Conservation (phyloP, 2,113 vertebrate genomes). For the Neolamprologus modestus region DNA sequence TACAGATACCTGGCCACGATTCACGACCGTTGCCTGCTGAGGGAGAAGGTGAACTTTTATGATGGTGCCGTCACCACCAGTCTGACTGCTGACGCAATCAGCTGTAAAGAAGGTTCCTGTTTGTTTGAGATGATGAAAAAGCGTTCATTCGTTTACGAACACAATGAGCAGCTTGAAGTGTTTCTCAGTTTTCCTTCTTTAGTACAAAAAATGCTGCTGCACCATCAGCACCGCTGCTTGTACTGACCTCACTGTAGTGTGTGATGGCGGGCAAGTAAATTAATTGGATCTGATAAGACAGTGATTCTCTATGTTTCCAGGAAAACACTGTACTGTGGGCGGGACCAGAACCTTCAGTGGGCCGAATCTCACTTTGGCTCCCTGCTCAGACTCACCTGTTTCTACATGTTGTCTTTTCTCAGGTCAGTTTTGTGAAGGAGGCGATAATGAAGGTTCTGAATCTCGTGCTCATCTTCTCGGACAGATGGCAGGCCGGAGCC, state of each 20-base stretch:
- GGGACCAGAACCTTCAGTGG: fast-evolving
- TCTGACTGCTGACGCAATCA: background rate
- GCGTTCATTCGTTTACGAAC: fast-evolving
- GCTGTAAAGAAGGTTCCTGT: background rate
- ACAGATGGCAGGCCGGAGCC: slow-evolving; percentile 93
- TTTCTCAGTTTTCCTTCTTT: background rate
- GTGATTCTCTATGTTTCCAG: background rate
- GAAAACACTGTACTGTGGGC: background rate
- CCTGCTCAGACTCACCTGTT: background rate
- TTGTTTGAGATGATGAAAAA: background rate
- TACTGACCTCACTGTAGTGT: background rate
- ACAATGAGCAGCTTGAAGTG: fast-evolving
- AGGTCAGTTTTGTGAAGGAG: slow-evolving; percentile 98
- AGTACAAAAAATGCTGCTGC: background rate
- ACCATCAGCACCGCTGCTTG: fast-evolving
- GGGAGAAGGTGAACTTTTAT: slow-evolving; percentile 83
- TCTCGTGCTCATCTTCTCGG: slow-evolving; percentile 93
- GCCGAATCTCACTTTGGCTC: fast-evolving
- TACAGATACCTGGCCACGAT: slow-evolving; percentile 95
- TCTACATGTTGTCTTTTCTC: slow-evolving; percentile 5
- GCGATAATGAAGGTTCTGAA: slow-evolving; percentile 98
- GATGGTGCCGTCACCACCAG: background rate
- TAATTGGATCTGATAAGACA: background rate
- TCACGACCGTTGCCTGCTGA: slow-evolving; percentile 90
- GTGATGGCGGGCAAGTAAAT: background rate